Evolutionary conservation across 2,113 vertebrate genomes (phyloP).

Genomic region (Mastomys coucha): DNA sequence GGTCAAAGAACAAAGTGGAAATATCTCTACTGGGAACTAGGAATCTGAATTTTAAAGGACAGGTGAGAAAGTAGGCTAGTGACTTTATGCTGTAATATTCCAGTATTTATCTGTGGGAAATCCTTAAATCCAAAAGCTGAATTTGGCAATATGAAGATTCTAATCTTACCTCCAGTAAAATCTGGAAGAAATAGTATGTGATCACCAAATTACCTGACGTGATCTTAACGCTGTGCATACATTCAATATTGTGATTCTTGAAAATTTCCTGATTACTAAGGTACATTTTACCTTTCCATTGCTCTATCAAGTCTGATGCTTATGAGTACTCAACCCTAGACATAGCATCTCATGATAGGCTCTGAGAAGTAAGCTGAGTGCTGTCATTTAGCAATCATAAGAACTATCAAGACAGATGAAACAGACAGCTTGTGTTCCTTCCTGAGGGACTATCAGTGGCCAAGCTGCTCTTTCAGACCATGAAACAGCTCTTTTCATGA

Average conservation of each 20-base stretch:
- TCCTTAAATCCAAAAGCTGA: slow-evolving; percentile 28
- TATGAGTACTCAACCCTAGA: not conserved
- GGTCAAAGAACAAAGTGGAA: slow-evolving; percentile 21
- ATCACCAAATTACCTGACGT: not conserved
- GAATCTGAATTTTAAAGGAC: not conserved
- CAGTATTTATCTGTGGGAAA: slow-evolving; percentile 34
- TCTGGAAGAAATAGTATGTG: not conserved
- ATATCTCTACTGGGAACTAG: slow-evolving; percentile 12
- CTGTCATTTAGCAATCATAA: not conserved
- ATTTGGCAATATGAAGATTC: slow-evolving; percentile 40
- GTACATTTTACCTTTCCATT: not conserved
- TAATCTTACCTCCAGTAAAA: not conserved
- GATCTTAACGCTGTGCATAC: not conserved
- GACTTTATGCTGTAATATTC: slow-evolving; percentile 27
- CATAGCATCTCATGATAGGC: not conserved
- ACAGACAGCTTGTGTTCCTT: not conserved
- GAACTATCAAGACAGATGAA: not conserved
- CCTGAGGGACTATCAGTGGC: not conserved
- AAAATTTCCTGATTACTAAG: slow-evolving; percentile 1
- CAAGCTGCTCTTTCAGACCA: not conserved
- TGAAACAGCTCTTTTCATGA: not conserved
- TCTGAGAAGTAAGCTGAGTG: not conserved
- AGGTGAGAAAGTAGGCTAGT: slow-evolving; percentile 24
- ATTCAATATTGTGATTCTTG: slow-evolving; percentile 33
- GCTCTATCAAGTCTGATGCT: not conserved